Evolutionary conservation across 2,888 invertebrate species (phyloP).

Genomic region (Halictus ligatus): DNA sequence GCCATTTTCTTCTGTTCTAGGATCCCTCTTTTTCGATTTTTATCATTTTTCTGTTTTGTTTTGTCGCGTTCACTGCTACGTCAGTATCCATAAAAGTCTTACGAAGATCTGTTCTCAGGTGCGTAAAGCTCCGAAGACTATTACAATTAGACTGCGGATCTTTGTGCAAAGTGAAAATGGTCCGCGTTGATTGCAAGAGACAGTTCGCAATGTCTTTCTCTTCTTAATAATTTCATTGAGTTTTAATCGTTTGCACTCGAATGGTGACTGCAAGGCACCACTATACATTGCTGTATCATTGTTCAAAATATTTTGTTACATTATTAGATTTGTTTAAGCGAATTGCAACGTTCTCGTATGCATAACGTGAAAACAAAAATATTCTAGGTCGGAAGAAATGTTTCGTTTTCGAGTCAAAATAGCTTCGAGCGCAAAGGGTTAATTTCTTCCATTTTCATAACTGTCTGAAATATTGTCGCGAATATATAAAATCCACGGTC

Average conservation of each 20-base stretch:
- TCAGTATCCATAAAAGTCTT: background rate
- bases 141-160: background rate
- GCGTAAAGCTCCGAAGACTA: background rate
- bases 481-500: background rate
- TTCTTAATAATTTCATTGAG: background rate
- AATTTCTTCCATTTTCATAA: too few relatives aligned
- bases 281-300: too few relatives aligned
- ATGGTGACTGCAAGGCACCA: too few relatives aligned
- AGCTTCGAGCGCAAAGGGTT: too few relatives aligned
- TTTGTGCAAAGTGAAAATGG: background rate
- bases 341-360: too few relatives aligned
- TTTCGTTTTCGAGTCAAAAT: too few relatives aligned
- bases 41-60: background rate
- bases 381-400: too few relatives aligned
- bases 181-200: background rate
- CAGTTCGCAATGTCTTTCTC: background rate
- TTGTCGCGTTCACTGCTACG: background rate
- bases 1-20: constrained; percentile 55
- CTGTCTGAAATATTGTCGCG: too few relatives aligned
- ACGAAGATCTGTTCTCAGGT: background rate
- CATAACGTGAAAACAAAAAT: too few relatives aligned
- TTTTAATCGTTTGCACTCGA: too few relatives aligned
- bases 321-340: too few relatives aligned
- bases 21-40: background rate
- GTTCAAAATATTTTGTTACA: too few relatives aligned